A percentile compares a stretch with the other conserved stretches of the same genome.
These are phyloP conservation scores for Dolichomitus sp. DNA, from an alignment of 2,888 invertebrate genomes.

Conservation along the genomic window DNA sequence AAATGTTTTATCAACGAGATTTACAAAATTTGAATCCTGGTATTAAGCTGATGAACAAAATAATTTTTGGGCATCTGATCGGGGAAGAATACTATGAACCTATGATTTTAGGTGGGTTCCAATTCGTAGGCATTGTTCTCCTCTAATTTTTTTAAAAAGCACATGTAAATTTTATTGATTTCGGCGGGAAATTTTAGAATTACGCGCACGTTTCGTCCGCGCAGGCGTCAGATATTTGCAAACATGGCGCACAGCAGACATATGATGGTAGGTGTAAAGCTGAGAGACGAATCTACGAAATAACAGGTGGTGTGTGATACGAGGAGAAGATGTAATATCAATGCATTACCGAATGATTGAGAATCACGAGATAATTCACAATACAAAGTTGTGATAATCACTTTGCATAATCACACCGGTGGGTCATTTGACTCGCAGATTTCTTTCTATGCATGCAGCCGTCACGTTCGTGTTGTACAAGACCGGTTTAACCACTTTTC, in stretches of 20 bases:
- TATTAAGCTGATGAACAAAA: too few relatives aligned
- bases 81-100: too few relatives aligned
- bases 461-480: slow-evolving; percentile 20
- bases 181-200: not conserved
- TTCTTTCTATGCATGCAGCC: not conserved
- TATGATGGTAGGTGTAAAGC: slow-evolving; percentile 37
- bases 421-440: not conserved
- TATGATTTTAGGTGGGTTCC: too few relatives aligned
- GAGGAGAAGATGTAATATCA: not conserved
- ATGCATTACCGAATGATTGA: slow-evolving; percentile 18
- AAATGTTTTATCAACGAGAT: too few relatives aligned
- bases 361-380: slow-evolving; percentile 1
- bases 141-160: too few relatives aligned
- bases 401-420: not conserved
- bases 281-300: not conserved
- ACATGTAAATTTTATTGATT: not conserved
- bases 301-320: not conserved
- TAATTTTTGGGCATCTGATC: too few relatives aligned
- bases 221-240: slow-evolving; percentile 30
- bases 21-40: too few relatives aligned
- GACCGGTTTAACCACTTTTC: slow-evolving; percentile 53
- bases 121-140: too few relatives aligned
- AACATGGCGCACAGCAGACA: slow-evolving; percentile 47
- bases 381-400: not conserved
- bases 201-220: not conserved